Evolutionary conservation across 1,140 invertebrate species (phyloP).

Genomic region (Drosophila simulans): DNA sequence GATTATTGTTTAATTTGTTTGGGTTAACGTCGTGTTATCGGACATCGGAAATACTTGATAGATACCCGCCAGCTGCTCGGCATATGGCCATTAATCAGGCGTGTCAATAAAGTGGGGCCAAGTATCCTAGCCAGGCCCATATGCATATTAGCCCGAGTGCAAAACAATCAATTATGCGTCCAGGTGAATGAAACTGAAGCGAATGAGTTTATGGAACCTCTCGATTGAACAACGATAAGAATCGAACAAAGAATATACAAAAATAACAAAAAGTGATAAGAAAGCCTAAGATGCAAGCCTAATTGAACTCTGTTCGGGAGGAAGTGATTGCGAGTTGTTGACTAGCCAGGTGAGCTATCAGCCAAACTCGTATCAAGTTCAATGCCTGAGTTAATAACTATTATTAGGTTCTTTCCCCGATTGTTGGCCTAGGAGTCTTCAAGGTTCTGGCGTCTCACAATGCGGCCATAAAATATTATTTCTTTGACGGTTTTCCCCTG

Average conservation of each 20-base stretch:
- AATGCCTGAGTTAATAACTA: conserved; percentile 50
- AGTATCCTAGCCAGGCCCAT: neutral
- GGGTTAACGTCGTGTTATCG: conserved; percentile 38
- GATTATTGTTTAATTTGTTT: conserved; percentile 53
- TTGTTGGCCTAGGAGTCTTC: neutral
- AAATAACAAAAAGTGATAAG: conserved; percentile 24
- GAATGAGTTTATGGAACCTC: conserved; percentile 7
- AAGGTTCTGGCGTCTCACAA: conserved; percentile 10
- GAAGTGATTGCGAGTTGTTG: conserved; percentile 36
- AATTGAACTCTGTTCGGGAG: conserved; percentile 40
- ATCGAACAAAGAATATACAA: conserved; percentile 9
- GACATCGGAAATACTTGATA: conserved; percentile 70
- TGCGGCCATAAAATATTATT: conserved; percentile 20
- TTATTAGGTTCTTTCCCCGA: conserved; percentile 24
- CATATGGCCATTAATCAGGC: conserved; percentile 55
- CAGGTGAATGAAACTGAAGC: conserved; percentile 18
- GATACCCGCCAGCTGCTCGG: conserved; percentile 40
- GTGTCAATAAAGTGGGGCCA: conserved; percentile 41
- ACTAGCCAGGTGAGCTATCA: conserved; percentile 26
- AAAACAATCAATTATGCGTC: conserved; percentile 67
- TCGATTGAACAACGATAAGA: conserved; percentile 23
- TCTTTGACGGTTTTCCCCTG: conserved; percentile 3
- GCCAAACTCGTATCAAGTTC: conserved; percentile 44
- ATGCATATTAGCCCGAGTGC: conserved; percentile 49
- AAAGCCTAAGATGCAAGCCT: conserved; percentile 16